A percentile compares a stretch with the other conserved stretches of the same genome.
These are phyloP conservation scores for Protobothrops mucrosquamatus DNA, from an alignment of 2,113 vertebrate species.

Conservation along the genomic window DNA sequence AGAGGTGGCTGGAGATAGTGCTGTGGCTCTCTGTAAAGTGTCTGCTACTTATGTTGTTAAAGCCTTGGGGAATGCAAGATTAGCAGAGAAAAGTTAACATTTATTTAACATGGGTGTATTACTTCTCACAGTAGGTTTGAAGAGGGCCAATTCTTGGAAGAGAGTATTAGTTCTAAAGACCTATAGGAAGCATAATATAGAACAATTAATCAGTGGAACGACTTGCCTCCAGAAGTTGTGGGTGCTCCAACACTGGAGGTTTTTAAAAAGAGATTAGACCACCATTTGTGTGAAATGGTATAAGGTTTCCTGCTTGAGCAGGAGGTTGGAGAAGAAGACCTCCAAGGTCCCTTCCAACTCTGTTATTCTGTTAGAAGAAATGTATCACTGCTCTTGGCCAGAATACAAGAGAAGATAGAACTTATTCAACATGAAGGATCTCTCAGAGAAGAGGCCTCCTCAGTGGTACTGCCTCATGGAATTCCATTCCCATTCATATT, in stretches of 20 bases:
- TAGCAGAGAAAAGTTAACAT: conserved; percentile 19
- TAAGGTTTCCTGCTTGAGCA: neutral
- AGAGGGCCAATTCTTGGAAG: neutral
- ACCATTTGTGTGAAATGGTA: neutral
- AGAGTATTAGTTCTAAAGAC: neutral
- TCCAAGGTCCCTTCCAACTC: neutral
- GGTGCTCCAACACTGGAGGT: neutral
- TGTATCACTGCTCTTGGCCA: neutral
- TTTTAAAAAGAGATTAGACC: neutral
- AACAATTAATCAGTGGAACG: neutral
- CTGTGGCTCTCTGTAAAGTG: conserved; percentile 30
- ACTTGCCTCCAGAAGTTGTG: neutral
- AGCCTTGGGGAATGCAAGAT: neutral
- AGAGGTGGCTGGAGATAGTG: conserved; percentile 27
- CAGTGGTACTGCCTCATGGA: neutral
- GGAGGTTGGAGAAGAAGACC: neutral
- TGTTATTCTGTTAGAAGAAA: neutral
- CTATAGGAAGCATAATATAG: neutral
- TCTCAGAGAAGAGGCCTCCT: neutral
- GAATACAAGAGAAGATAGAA: neutral
- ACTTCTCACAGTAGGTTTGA: conserved; percentile 21
- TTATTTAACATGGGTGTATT: conserved; percentile 1
- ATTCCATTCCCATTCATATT: neutral
- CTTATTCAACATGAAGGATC: neutral
- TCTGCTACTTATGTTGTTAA: conserved; percentile 34